These are phyloP conservation scores for Muscidifurax raptorellus DNA, from an alignment of 1,140 invertebrate species.

Conservation along the genomic window DNA sequence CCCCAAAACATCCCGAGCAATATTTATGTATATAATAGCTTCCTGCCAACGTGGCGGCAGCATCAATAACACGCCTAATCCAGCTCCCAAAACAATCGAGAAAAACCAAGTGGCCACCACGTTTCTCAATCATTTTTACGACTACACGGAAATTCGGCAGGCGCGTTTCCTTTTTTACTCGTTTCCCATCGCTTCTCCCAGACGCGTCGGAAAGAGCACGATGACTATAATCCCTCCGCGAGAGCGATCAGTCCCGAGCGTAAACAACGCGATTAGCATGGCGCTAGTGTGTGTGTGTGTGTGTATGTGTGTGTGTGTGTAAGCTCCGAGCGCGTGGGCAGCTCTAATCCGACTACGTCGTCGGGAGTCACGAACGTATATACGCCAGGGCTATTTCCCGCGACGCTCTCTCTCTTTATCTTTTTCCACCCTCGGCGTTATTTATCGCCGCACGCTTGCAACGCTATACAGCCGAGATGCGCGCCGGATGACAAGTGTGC, in stretches of 20 bases:
- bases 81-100: not conserved
- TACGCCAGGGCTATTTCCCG: not conserved
- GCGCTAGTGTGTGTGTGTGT: conserved; percentile 44
- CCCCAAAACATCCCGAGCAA: not conserved
- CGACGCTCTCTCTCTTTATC: conserved; percentile 13
- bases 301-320: not conserved
- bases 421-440: not conserved
- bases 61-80: no score
- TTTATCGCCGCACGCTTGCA: conserved; percentile 41
- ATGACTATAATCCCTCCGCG: not conserved
- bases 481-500: conserved; percentile 1
- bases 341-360: conserved; percentile 62
- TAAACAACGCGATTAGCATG: conserved; percentile 68
- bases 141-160: not conserved
- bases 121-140: not conserved
- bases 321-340: conserved; percentile 5
- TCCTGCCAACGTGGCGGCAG: not conserved
- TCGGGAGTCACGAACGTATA: conserved; percentile 46
- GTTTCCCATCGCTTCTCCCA: not conserved
- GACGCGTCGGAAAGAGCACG: no score
- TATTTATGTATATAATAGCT: not conserved
- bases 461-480: not conserved
- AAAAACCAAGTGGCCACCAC: not conserved
- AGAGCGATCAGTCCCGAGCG: conserved; percentile 41
- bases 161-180: not conserved